These are phyloP conservation scores for Ectemnius continuus DNA, from an alignment of 2,888 invertebrate species.

Conservation along the genomic window DNA sequence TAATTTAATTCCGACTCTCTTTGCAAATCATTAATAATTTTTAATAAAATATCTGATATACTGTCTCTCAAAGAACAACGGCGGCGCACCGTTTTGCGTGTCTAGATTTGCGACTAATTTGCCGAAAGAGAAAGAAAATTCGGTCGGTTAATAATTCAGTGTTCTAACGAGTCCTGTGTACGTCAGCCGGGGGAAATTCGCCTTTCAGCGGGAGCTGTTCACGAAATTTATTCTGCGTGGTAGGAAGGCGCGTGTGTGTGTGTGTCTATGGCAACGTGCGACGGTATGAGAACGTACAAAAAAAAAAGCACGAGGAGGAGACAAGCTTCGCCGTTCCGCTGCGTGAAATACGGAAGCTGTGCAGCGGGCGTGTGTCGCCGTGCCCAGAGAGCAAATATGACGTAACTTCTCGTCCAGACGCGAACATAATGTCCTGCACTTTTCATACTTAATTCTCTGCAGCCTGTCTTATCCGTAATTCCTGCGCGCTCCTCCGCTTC, in stretches of 20 bases:
- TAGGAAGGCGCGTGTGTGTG: slow-evolving; percentile 22
- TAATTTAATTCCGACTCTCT: no score
- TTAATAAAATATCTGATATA: no score
- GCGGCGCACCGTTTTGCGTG: no score
- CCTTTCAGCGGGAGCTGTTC: slow-evolving; percentile 13
- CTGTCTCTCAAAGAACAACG: no score
- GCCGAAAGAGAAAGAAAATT: no score
- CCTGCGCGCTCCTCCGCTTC: not conserved
- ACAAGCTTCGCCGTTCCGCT: slow-evolving; percentile 11
- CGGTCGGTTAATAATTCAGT: no score
- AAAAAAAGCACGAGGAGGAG: slow-evolving; percentile 38
- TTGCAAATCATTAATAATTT: no score
- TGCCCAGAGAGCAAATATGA: slow-evolving; percentile 28
- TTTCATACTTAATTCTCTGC: slow-evolving; percentile 28
- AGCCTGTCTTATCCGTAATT: not conserved
- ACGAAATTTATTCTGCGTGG: slow-evolving; percentile 38
- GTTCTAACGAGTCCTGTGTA: no score
- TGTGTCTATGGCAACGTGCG: not conserved
- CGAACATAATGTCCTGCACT: slow-evolving; percentile 34
- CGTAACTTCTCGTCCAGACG: slow-evolving; percentile 29
- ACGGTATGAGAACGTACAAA: not conserved
- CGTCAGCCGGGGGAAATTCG: slow-evolving; percentile 9
- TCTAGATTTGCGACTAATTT: no score
- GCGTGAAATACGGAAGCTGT: not conserved
- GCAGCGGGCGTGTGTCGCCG: slow-evolving; percentile 14